These are phyloP conservation scores for Zelleria hepariella DNA, from an alignment of 2,888 invertebrate genomes.

Conservation along the genomic window DNA sequence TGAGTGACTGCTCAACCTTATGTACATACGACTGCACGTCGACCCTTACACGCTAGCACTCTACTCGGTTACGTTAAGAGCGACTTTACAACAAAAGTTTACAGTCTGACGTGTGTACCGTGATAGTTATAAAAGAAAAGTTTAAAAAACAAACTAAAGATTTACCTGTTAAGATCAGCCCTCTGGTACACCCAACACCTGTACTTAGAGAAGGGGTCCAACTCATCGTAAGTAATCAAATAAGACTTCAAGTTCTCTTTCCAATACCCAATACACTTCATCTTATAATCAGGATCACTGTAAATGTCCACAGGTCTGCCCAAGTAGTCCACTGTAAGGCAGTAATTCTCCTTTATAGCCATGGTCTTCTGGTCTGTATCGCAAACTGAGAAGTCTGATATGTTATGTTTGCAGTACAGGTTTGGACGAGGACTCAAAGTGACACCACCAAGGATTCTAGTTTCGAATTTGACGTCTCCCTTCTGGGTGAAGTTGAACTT, in stretches of 20 bases:
- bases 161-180: conserved; percentile 89
- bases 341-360: conserved; percentile 95
- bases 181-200: conserved; percentile 99
- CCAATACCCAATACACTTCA: conserved; percentile 98
- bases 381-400: conserved; percentile 96
- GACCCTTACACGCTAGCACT: too few species aligned
- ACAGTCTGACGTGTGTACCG: too few species aligned
- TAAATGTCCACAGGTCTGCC: conserved; percentile 96
- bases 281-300: conserved; percentile 95
- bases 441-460: conserved; percentile 95
- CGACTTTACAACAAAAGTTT: too few species aligned
- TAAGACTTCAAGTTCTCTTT: conserved; percentile 98
- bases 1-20: not conserved
- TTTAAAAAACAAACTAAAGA: too few species aligned
- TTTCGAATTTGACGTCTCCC: conserved; percentile 92
- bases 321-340: conserved; percentile 95
- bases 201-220: conserved; percentile 95
- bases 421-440: conserved; percentile 94
- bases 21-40: too few species aligned
- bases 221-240: conserved; percentile 94
- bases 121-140: too few species aligned
- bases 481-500: conserved; percentile 94
- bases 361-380: conserved; percentile 96
- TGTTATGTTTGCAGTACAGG: conserved; percentile 91
- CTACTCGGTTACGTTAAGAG: too few species aligned